Percentiles rank a stretch among this genome's conserved stretches.
Evolutionary conservation across 2,797 vertebrate genomes (phyloP).

Genomic region (Coendou prehensilis): DNA sequence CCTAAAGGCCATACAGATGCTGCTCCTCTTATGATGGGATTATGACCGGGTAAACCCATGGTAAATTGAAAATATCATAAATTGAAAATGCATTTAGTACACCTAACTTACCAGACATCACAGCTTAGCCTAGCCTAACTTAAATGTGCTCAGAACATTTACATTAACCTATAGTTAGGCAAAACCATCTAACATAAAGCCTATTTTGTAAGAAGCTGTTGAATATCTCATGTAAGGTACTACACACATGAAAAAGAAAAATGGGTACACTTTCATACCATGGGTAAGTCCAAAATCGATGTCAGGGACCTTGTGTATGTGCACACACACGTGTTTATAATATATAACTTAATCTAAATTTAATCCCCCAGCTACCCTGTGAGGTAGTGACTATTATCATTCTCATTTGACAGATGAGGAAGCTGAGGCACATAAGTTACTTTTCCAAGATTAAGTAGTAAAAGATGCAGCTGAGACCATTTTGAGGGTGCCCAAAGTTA

Average conservation of each 20-base stretch:
- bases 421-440: not conserved
- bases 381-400: not conserved
- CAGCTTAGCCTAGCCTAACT: not conserved
- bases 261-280: not conserved
- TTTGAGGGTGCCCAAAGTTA: accelerated
- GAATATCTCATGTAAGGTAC: not conserved
- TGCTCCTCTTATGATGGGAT: not conserved
- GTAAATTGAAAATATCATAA: not conserved
- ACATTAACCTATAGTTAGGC: not conserved
- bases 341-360: not conserved
- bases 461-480: not conserved
- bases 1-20: not conserved
- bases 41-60: not conserved
- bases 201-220: not conserved
- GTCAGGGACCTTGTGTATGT: not conserved
- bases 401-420: not conserved
- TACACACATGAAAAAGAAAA: not conserved
- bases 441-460: not conserved
- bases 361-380: not conserved
- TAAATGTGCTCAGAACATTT: not conserved
- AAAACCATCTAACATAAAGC: not conserved
- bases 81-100: not conserved
- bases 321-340: not conserved
- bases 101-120: not conserved
- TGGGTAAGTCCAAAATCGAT: not conserved